These are phyloP conservation scores for Mellilla xanthometata DNA, from an alignment of 2,888 invertebrate species.

Conservation along the genomic window DNA sequence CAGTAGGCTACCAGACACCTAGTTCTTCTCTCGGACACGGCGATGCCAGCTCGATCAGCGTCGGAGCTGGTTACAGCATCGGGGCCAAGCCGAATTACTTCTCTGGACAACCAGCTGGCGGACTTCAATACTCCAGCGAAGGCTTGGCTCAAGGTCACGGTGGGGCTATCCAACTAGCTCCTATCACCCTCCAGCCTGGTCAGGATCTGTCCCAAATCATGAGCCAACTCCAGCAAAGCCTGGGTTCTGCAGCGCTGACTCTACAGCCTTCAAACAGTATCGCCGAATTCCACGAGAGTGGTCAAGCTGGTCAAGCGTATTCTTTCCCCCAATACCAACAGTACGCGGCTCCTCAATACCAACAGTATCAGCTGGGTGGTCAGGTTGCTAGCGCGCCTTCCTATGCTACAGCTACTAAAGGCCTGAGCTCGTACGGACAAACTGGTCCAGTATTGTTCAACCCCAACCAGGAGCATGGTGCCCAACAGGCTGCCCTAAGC, in stretches of 20 bases:
- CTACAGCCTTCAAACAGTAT: slow-evolving; percentile 55
- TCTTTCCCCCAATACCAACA: slow-evolving; percentile 57
- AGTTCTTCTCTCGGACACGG: slow-evolving; percentile 49
- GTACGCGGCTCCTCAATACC: slow-evolving; percentile 35
- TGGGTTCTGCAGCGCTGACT: slow-evolving; percentile 60
- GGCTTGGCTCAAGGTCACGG: slow-evolving; percentile 56
- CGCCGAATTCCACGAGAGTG: slow-evolving; percentile 56
- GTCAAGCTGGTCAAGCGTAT: slow-evolving; percentile 52
- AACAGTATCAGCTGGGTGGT: slow-evolving; percentile 15
- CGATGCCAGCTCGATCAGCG: slow-evolving; percentile 67
- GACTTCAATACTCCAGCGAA: slow-evolving; percentile 53
- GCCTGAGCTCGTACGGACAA: slow-evolving; percentile 66
- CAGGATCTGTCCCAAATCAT: slow-evolving; percentile 70
- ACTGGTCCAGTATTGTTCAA: slow-evolving; percentile 71
- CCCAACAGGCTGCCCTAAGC: slow-evolving; percentile 37
- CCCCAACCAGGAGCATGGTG: slow-evolving; percentile 52
- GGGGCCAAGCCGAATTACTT: slow-evolving; percentile 64
- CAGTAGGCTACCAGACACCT: slow-evolving; percentile 41
- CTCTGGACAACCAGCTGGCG: slow-evolving; percentile 51
- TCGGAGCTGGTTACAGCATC: slow-evolving; percentile 75
- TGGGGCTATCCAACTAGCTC: slow-evolving; percentile 59
- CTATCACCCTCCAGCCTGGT: slow-evolving; percentile 60
- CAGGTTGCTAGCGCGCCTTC: slow-evolving; percentile 51
- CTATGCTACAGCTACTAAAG: slow-evolving; percentile 69
- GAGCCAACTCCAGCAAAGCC: slow-evolving; percentile 65